phyloP scores from a whole-genome alignment of 1,140 invertebrate species.

The Hormaphis cornu region DNA sequence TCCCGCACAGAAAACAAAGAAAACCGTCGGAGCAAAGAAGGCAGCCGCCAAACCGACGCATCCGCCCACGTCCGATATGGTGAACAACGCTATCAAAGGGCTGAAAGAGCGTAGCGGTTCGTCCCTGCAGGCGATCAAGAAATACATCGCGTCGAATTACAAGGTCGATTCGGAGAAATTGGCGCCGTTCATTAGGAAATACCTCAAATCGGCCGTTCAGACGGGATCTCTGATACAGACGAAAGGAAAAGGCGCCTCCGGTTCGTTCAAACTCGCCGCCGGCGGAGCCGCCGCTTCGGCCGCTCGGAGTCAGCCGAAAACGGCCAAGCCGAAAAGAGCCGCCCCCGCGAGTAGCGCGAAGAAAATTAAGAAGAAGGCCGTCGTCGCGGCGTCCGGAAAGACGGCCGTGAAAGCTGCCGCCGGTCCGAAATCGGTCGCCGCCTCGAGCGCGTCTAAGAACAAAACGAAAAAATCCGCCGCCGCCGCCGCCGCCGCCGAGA shows the following conservation, averaged over 20 bases:
- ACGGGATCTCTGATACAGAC: conserved; percentile 42
- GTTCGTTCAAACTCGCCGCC: conserved; percentile 43
- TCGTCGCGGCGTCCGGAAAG: conserved; percentile 34
- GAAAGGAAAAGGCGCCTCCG: conserved; percentile 45
- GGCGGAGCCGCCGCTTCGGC: conserved; percentile 17
- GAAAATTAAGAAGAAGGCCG: conserved; percentile 33
- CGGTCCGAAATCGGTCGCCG: conserved; percentile 28
- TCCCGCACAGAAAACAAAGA: conserved; percentile 30
- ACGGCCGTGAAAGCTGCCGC: conserved; percentile 1
- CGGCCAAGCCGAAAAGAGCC: conserved; percentile 35
- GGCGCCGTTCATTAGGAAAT: conserved; percentile 43
- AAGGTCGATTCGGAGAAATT: conserved; percentile 46
- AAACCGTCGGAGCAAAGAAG: conserved; percentile 34
- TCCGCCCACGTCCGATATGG: conserved; percentile 42
- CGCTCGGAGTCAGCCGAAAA: conserved; percentile 26
- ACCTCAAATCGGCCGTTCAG: conserved; percentile 43
- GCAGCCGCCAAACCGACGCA: conserved; percentile 38
- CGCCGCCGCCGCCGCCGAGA: conserved; percentile 32
- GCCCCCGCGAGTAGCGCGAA: conserved; percentile 35
- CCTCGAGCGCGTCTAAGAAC: conserved; percentile 1
- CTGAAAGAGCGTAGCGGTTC: conserved; percentile 49
- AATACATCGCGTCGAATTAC: conserved; percentile 46
- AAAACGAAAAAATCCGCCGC: conserved; percentile 35
- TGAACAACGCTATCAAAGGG: conserved; percentile 46
- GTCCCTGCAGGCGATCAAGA: conserved; percentile 49